Conservation (phyloP, 1,140 invertebrate genomes). For the Drosophila ohnishii region DNA sequence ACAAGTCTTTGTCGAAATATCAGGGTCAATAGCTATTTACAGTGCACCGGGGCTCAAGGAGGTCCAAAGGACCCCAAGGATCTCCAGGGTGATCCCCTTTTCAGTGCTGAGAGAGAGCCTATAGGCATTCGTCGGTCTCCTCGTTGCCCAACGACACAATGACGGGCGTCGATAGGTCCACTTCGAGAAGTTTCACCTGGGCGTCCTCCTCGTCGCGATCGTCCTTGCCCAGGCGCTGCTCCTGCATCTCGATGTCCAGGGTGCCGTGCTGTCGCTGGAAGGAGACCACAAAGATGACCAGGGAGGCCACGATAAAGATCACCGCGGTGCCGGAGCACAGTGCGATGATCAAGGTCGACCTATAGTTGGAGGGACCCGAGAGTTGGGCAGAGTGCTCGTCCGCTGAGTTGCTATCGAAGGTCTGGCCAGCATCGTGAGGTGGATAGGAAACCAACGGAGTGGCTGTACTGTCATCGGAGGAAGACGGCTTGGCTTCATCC, state of each 20-base stretch:
- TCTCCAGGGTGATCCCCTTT: background rate
- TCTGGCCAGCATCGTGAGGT: slow-evolving; percentile 64
- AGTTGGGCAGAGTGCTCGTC: slow-evolving; percentile 64
- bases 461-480: slow-evolving; percentile 64
- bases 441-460: slow-evolving; percentile 71
- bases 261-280: slow-evolving; percentile 77
- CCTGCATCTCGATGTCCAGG: slow-evolving; percentile 79
- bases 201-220: slow-evolving; percentile 73
- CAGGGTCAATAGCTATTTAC: slow-evolving; percentile 64
- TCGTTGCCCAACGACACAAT: slow-evolving; percentile 59
- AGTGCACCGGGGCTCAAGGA: slow-evolving; percentile 29
- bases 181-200: slow-evolving; percentile 71
- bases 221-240: slow-evolving; percentile 74
- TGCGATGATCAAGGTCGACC: slow-evolving; percentile 70
- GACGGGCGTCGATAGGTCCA: slow-evolving; percentile 63
- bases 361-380: slow-evolving; percentile 42
- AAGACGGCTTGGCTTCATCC: slow-evolving; percentile 44
- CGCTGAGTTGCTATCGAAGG: slow-evolving; percentile 69
- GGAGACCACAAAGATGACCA: slow-evolving; percentile 72
- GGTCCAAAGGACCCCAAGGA: background rate
- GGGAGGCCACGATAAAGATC: slow-evolving; percentile 67
- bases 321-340: slow-evolving; percentile 70
- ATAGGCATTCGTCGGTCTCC: slow-evolving; percentile 72
- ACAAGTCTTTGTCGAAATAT: slow-evolving; percentile 49
- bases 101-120: slow-evolving; percentile 22